These are phyloP conservation scores for Leptodactylus fallax DNA, from an alignment of 2,797 vertebrate species.

Conservation along the genomic window DNA sequence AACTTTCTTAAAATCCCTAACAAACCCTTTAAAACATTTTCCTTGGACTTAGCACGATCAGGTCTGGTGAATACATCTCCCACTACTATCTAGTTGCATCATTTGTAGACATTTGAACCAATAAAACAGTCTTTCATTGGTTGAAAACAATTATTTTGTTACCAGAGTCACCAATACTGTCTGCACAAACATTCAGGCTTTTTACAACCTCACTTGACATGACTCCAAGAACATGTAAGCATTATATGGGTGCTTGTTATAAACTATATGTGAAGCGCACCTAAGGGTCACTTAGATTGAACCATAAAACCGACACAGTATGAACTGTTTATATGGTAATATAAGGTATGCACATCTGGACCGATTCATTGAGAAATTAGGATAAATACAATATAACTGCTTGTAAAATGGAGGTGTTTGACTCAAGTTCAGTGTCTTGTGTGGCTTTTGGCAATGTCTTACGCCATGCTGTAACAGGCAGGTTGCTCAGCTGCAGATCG, in stretches of 20 bases:
- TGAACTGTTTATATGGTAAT: slow-evolving; percentile 24
- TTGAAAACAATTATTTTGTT: not conserved
- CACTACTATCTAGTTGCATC: not conserved
- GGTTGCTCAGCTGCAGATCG: slow-evolving; percentile 29
- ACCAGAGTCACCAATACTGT: not conserved
- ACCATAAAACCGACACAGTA: not conserved
- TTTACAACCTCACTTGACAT: not conserved
- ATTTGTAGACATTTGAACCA: not conserved
- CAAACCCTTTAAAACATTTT: not conserved
- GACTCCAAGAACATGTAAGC: not conserved
- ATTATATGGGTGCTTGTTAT: not conserved
- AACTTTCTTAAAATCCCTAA: no score
- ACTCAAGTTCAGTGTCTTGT: slow-evolving; percentile 38
- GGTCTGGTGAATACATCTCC: not conserved
- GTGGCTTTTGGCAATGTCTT: slow-evolving; percentile 51
- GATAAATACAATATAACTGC: slow-evolving; percentile 40
- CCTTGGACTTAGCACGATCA: not conserved
- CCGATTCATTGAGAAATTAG: slow-evolving; percentile 24
- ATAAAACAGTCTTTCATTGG: not conserved
- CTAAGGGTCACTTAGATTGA: slow-evolving; percentile 13
- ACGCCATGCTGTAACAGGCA: slow-evolving; percentile 18
- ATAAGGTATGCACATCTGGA: slow-evolving; percentile 39
- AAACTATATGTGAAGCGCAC: not conserved
- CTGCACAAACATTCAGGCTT: not conserved
- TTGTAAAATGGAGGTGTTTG: slow-evolving; percentile 41